Conservation (phyloP, 2,888 invertebrate species). For the Eulithis prunata region DNA sequence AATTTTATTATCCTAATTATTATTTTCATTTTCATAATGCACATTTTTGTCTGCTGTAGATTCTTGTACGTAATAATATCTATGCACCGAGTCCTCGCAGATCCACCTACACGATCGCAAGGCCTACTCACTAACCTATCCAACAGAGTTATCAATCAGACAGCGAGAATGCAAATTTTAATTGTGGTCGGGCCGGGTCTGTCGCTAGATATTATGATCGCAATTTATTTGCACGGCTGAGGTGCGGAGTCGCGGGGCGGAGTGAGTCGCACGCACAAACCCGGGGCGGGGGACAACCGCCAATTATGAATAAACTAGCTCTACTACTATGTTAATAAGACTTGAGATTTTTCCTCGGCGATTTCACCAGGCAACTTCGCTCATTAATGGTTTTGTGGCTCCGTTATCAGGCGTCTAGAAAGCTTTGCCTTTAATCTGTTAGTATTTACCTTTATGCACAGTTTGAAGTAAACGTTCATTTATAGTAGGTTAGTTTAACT, state of each 20-base stretch:
- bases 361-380: slow-evolving; percentile 75
- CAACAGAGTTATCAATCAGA: slow-evolving; percentile 80
- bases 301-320: slow-evolving; percentile 83
- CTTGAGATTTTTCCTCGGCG: slow-evolving; percentile 78
- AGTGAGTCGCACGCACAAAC: slow-evolving; percentile 57
- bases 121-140: slow-evolving; percentile 58
- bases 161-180: slow-evolving; percentile 79
- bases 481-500: slow-evolving; percentile 11
- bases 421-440: slow-evolving; percentile 53
- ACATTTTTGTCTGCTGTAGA: slow-evolving; percentile 1
- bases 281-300: slow-evolving; percentile 70
- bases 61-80: not conserved
- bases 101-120: slow-evolving; percentile 55
- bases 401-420: slow-evolving; percentile 71
- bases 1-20: too few relatives aligned
- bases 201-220: slow-evolving; percentile 71
- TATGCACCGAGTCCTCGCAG: not conserved
- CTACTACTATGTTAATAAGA: slow-evolving; percentile 79
- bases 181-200: slow-evolving; percentile 67
- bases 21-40: slow-evolving; percentile 1
- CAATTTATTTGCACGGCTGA: slow-evolving; percentile 67
- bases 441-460: slow-evolving; percentile 31
- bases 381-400: slow-evolving; percentile 78
- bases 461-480: slow-evolving; percentile 26
- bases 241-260: slow-evolving; percentile 48